Evolutionary conservation across 2,113 vertebrate species (phyloP).

Genomic region (Mobula birostris): DNA sequence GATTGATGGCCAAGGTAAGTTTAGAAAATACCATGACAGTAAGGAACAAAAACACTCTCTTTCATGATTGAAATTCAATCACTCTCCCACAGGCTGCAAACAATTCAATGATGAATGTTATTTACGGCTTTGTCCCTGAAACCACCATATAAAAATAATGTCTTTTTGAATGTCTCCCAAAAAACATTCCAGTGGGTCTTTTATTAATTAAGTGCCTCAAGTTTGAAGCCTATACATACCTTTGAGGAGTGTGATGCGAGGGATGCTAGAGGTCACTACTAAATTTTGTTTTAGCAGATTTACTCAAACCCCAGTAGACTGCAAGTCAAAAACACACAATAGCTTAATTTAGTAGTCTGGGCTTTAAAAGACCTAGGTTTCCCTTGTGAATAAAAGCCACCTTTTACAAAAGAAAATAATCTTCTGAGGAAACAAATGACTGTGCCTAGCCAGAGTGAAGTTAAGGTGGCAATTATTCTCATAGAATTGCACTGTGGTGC

Average conservation of each 20-base stretch:
- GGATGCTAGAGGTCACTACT: neutral
- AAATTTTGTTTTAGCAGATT: neutral
- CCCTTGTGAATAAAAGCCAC: neutral
- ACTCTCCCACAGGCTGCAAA: neutral
- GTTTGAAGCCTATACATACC: neutral
- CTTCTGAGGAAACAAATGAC: conserved; percentile 21
- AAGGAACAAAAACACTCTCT: neutral
- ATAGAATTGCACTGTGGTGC: conserved; percentile 40
- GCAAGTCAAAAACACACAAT: neutral
- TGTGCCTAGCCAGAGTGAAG: neutral
- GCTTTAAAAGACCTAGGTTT: neutral
- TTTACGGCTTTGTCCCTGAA: neutral
- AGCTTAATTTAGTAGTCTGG: neutral
- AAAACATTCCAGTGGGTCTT: neutral
- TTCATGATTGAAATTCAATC: neutral
- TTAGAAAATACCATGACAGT: neutral
- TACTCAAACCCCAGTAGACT: neutral
- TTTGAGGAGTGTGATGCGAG: neutral
- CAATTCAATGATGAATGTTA: neutral
- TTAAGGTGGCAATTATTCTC: neutral
- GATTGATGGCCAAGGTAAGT: neutral
- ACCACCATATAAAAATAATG: neutral
- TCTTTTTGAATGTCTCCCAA: neutral
- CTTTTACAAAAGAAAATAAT: conserved; percentile 8
- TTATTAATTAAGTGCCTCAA: neutral